Percentiles rank a stretch among this genome's conserved stretches.
Evolutionary conservation across 1,140 invertebrate species (phyloP).

Genomic region (Bombus vancouverensis): DNA sequence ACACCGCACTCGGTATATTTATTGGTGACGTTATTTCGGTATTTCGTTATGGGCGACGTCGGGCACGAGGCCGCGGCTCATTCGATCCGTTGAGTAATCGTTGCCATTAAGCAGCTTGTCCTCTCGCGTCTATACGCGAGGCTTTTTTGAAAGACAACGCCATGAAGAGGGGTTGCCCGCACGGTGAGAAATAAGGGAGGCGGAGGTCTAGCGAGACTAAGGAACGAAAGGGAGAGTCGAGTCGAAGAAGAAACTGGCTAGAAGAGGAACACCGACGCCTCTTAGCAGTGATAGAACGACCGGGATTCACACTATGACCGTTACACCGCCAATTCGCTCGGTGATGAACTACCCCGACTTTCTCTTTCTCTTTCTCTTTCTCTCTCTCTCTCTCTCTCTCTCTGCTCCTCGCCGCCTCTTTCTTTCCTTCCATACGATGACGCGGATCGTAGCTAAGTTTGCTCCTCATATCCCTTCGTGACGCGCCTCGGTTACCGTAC

Average conservation of each 20-base stretch:
- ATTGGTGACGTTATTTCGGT: conserved; percentile 82
- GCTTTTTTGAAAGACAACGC: conserved; percentile 51
- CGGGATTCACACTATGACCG: conserved; percentile 75
- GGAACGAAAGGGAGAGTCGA: background rate
- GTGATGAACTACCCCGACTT: conserved; percentile 71
- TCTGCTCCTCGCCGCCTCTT: background rate
- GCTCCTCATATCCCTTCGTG: background rate
- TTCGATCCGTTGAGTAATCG: conserved; percentile 82
- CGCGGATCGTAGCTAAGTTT: conserved; percentile 23
- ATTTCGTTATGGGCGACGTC: conserved; percentile 78
- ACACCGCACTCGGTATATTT: conserved; percentile 76
- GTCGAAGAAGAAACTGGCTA: conserved; percentile 3
- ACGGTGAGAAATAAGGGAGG: conserved; percentile 60
- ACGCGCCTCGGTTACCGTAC: conserved; percentile 7
- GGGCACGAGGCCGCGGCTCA: conserved; percentile 71
- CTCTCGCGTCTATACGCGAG: conserved; percentile 61
- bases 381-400: conserved; percentile 5
- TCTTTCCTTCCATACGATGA: conserved; percentile 21
- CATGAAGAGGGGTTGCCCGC: conserved; percentile 45
- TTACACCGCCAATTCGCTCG: conserved; percentile 72
- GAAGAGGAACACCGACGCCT: conserved; percentile 53
- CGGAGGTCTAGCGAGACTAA: background rate
- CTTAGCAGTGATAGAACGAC: conserved; percentile 74
- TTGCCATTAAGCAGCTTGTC: conserved; percentile 80
- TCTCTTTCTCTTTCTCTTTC: background rate